phyloP scores from a whole-genome alignment of 2,797 vertebrate genomes.

The Intellagama lesueurii region DNA sequence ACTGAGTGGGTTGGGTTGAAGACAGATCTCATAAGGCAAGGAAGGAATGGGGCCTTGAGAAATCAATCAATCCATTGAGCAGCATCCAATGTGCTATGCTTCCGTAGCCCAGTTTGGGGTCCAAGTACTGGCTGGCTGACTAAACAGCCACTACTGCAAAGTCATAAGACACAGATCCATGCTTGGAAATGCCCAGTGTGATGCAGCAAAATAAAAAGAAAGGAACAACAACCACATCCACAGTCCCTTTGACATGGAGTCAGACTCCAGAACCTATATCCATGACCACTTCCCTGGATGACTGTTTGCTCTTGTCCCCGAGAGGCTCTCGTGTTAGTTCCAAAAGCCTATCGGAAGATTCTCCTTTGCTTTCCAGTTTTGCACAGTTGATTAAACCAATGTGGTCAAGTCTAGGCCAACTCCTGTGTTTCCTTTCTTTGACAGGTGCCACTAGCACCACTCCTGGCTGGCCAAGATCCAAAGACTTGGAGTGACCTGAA shows the following conservation, averaged over 20 bases:
- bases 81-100: neutral
- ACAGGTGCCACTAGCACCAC: constrained; percentile 68
- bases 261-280: constrained; percentile 43
- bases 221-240: neutral
- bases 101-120: neutral
- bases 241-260: neutral
- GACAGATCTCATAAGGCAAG: constrained; percentile 45
- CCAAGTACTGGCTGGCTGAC: constrained; percentile 4
- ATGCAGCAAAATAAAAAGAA: neutral
- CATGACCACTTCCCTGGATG: constrained; percentile 48
- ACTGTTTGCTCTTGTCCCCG: neutral
- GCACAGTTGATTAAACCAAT: constrained; percentile 81
- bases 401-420: constrained; percentile 91
- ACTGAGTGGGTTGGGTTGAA: constrained; percentile 2
- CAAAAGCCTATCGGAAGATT: constrained; percentile 83
- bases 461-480: constrained; percentile 71
- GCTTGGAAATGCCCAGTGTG: neutral
- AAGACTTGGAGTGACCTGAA: constrained; percentile 78
- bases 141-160: neutral
- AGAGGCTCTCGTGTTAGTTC: constrained; percentile 77
- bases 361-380: constrained; percentile 87
- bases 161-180: accelerated
- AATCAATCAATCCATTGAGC: neutral
- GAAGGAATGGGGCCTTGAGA: neutral
- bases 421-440: constrained; percentile 84